These are phyloP conservation scores for Drosophila willistoni DNA, from an alignment of 1,140 invertebrate genomes.

Conservation along the genomic window DNA sequence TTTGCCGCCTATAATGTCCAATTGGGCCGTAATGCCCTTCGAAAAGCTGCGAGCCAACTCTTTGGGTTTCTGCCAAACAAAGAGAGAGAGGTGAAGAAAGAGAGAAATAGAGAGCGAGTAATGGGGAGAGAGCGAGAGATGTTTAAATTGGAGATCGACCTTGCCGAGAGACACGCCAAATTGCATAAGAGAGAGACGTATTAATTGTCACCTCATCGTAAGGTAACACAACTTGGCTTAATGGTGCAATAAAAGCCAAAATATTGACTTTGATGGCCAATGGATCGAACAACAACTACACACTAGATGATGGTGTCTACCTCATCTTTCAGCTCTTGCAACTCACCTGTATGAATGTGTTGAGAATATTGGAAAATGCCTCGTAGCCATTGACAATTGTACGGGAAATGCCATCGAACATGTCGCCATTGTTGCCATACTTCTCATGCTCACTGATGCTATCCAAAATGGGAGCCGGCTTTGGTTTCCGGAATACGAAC, in stretches of 20 bases:
- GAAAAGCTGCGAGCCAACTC: slow-evolving; percentile 84
- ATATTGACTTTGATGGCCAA: not conserved
- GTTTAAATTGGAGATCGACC: slow-evolving; percentile 25
- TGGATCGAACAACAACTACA: not conserved
- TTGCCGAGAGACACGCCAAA: slow-evolving; percentile 18
- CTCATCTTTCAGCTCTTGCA: too few species aligned
- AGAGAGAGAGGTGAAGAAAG: slow-evolving; percentile 4
- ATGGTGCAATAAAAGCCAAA: slow-evolving; percentile 7
- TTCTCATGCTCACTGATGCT: slow-evolving; percentile 85
- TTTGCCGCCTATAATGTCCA: slow-evolving; percentile 85
- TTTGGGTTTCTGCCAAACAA: slow-evolving; percentile 83
- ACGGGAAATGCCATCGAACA: slow-evolving; percentile 84
- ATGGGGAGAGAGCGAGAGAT: not conserved
- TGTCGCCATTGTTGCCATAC: slow-evolving; percentile 86
- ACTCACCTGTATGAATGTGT: slow-evolving; percentile 84
- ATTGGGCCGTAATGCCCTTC: slow-evolving; percentile 83
- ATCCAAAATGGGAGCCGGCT: slow-evolving; percentile 85
- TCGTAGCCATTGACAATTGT: slow-evolving; percentile 85
- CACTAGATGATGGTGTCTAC: not conserved
- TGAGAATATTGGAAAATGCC: slow-evolving; percentile 85
- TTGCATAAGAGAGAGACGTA: slow-evolving; percentile 36
- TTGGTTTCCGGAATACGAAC: not conserved
- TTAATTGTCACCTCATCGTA: slow-evolving; percentile 3
- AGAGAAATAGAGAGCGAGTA: not conserved
- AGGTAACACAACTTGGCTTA: not conserved